Evolutionary conservation across 1,140 invertebrate species (phyloP).

Genomic region (Elysia chlorotica): DNA sequence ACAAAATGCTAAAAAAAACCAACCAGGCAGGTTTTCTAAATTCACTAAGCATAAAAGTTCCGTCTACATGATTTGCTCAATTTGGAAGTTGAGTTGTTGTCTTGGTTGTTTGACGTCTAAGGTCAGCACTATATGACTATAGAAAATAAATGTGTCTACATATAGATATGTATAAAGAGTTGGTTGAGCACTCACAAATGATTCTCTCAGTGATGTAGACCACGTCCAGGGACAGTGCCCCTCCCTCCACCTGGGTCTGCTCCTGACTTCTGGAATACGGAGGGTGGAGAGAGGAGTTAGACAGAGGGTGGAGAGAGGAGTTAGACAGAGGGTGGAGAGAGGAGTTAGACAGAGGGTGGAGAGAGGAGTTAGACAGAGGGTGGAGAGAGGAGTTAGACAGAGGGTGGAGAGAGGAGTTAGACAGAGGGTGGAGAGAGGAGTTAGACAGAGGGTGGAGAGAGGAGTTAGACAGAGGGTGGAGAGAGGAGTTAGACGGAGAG

Average conservation of each 20-base stretch:
- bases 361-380: not conserved
- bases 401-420: not conserved
- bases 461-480: too few species aligned
- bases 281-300: not conserved
- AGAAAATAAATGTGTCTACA: too few species aligned
- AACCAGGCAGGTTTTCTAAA: not conserved
- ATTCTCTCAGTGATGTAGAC: constrained; percentile 88
- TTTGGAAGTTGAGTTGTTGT: too few species aligned
- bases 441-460: too few species aligned
- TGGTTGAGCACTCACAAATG: constrained; percentile 70
- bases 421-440: too few species aligned
- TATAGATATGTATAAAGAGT: too few species aligned
- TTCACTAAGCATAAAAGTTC: not conserved
- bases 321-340: not conserved
- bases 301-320: constrained; percentile 2
- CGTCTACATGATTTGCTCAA: too few species aligned
- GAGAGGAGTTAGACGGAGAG: too few species aligned
- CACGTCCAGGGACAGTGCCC: constrained; percentile 73
- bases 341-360: not conserved
- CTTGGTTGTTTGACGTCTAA: too few species aligned
- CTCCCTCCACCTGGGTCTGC: constrained; percentile 32
- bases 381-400: not conserved
- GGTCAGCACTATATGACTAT: too few species aligned
- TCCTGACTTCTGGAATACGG: constrained; percentile 31
- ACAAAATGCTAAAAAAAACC: not conserved